Percentiles rank a stretch among this genome's conserved stretches.
These are phyloP conservation scores for Cyanistes caeruleus DNA, from an alignment of 2,113 vertebrate species.

Conservation along the genomic window DNA sequence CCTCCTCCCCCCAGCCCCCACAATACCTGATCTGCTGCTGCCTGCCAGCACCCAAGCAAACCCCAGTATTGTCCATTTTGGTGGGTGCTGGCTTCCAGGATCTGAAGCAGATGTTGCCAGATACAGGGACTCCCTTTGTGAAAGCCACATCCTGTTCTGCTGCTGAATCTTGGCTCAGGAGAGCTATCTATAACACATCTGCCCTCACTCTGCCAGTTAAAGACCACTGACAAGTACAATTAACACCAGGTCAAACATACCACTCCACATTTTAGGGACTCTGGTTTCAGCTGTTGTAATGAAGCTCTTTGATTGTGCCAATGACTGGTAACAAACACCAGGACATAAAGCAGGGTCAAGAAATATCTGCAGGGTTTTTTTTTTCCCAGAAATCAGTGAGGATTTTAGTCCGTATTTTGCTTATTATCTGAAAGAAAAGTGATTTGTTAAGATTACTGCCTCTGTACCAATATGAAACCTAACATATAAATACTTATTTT, in stretches of 20 bases:
- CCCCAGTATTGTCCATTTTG: neutral
- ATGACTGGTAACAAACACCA: neutral
- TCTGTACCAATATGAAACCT: neutral
- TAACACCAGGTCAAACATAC: slow-evolving; percentile 51
- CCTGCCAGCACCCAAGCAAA: neutral
- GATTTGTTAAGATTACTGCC: neutral
- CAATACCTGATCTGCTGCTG: neutral
- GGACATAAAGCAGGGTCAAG: neutral
- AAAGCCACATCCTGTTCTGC: slow-evolving; percentile 13
- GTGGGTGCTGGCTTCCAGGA: neutral
- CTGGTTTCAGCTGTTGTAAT: slow-evolving; percentile 33
- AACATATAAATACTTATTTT: neutral
- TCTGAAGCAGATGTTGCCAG: neutral
- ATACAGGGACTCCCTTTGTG: neutral
- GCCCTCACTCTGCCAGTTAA: neutral
- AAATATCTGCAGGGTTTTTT: neutral
- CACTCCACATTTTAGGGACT: slow-evolving; percentile 23
- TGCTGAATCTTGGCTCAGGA: slow-evolving; percentile 1
- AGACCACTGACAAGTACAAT: slow-evolving; percentile 48
- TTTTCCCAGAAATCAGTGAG: neutral
- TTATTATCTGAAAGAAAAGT: neutral
- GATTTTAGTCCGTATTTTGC: neutral
- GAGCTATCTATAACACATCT: slow-evolving; percentile 13
- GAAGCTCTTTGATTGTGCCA: neutral
- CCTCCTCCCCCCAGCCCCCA: neutral